Base-by-base conservation (phyloP, 92 coral and sea anemone species). In the Diadumene lineata region DNA sequence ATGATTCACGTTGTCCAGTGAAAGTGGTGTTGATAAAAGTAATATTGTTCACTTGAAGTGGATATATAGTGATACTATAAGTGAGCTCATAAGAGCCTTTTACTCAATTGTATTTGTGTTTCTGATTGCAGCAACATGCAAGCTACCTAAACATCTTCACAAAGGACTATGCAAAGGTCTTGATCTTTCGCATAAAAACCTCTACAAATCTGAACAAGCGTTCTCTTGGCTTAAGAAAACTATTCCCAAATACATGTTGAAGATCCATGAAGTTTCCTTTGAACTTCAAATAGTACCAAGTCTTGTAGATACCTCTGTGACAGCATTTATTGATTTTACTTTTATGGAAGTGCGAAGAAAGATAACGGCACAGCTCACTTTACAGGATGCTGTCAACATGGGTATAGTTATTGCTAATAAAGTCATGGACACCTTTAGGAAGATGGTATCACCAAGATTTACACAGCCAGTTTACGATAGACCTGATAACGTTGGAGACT, bases 141-240 rank as follows among this genome's bases (percentile, higher is more conserved):
- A 76, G 10, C 70, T 87, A 31, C 34, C 61, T 34, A 69, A 82
- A 24, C 96, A 90, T 56, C 68, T 90, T 69, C 83, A 88, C 38
- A 86, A 83, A 77, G 96, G 96, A 7, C 73, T 85, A 11, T 90
- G 96, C 84, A 86, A 87, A 69, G 66, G 82, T 2, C 87, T 90
- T 50, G 96, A 90, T 51, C 23, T 79, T 27, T 92, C 96, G 16
- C 85, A 86, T 33, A 43, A 32, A 32, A 80, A 71, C 19, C 77
- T 90, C 23, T 76, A 73, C 85, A 24, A 70, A 46, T 69, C 87
- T 2, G 96, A 90, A 46, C 82, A 90, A 16, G 46, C 72, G 21
- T 74, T 80, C 22, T 84, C 83, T 71, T 90, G 96, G 96, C 84
- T 84, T 17, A 89, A 90, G 68, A 63, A 75, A 30, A 75, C 80